phyloP scores from a whole-genome alignment of 2,888 invertebrate genomes.

The Drosophila putrida region DNA sequence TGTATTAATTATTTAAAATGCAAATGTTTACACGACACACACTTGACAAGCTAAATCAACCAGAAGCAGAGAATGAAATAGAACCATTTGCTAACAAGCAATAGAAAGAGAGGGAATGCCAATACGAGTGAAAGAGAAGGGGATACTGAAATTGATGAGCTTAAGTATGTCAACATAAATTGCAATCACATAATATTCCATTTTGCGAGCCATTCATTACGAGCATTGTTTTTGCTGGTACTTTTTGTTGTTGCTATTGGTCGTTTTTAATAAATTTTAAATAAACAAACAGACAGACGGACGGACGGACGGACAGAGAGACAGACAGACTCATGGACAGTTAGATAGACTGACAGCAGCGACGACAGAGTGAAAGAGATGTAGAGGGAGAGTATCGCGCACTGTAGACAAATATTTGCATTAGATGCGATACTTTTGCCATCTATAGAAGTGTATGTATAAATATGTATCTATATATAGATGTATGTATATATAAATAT shows the following conservation, averaged over 20 bases:
- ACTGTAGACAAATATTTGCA: constrained; percentile 74
- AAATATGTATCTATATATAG: not conserved
- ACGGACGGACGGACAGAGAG: constrained; percentile 13
- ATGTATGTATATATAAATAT: not conserved
- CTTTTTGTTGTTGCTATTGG: constrained; percentile 30
- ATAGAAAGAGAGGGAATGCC: constrained; percentile 1
- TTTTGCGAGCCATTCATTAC: constrained; percentile 55
- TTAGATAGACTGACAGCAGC: constrained; percentile 11
- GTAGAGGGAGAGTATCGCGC: constrained; percentile 19
- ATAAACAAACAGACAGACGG: constrained; percentile 59
- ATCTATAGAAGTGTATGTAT: constrained; percentile 3
- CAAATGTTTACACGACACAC: constrained; percentile 65
- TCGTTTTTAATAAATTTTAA: constrained; percentile 79
- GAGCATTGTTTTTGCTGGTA: constrained; percentile 20
- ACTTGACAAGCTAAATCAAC: constrained; percentile 43
- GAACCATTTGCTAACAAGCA: constrained; percentile 14
- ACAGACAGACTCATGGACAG: constrained; percentile 4
- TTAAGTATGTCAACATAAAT: constrained; percentile 79
- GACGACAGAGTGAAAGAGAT: not conserved
- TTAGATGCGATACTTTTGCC: constrained; percentile 69
- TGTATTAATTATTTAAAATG: constrained; percentile 76
- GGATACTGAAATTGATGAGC: constrained; percentile 71
- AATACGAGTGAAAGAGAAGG: not conserved
- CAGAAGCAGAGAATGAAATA: constrained; percentile 18
- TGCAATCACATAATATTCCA: constrained; percentile 74